Percentiles rank a stretch among this genome's conserved stretches.
phyloP scores from a whole-genome alignment of 2,113 vertebrate species.

The Xyrauchen texanus region DNA sequence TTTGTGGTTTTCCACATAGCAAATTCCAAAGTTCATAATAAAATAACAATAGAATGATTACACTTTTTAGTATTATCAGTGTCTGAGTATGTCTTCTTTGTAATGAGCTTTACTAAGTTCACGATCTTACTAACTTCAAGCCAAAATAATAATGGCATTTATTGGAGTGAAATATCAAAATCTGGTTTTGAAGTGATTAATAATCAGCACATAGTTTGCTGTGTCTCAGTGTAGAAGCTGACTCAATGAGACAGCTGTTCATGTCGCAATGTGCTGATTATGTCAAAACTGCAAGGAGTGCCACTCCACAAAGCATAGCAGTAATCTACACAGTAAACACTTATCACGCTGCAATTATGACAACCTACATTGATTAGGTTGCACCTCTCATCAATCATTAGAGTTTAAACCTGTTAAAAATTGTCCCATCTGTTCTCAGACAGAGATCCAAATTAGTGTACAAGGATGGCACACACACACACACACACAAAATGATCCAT shows the following conservation, averaged over 20 bases:
- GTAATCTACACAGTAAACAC: slow-evolving; percentile 77
- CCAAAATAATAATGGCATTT: not conserved
- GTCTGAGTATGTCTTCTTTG: not conserved
- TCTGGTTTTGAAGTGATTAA: slow-evolving; percentile 61
- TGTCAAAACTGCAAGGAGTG: slow-evolving; percentile 69
- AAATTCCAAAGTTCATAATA: too few species aligned
- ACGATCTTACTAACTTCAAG: slow-evolving; percentile 2
- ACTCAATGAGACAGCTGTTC: slow-evolving; percentile 63
- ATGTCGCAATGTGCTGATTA: too few species aligned
- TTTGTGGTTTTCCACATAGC: too few species aligned
- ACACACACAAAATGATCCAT: too few species aligned
- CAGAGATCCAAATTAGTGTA: too few species aligned
- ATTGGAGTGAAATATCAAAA: slow-evolving; percentile 43
- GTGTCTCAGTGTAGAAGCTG: slow-evolving; percentile 48
- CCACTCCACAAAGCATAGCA: slow-evolving; percentile 69
- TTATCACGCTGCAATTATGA: slow-evolving; percentile 39
- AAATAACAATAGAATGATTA: too few species aligned
- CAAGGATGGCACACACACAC: too few species aligned
- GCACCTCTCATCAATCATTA: slow-evolving; percentile 70
- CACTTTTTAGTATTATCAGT: not conserved
- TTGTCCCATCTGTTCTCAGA: slow-evolving; percentile 23
- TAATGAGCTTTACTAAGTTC: not conserved
- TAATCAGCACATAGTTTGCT: slow-evolving; percentile 60
- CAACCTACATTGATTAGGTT: slow-evolving; percentile 75
- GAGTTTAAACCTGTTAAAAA: slow-evolving; percentile 68